These are phyloP conservation scores for Asarcornis scutulata DNA, from an alignment of 2,113 vertebrate species.

Conservation along the genomic window DNA sequence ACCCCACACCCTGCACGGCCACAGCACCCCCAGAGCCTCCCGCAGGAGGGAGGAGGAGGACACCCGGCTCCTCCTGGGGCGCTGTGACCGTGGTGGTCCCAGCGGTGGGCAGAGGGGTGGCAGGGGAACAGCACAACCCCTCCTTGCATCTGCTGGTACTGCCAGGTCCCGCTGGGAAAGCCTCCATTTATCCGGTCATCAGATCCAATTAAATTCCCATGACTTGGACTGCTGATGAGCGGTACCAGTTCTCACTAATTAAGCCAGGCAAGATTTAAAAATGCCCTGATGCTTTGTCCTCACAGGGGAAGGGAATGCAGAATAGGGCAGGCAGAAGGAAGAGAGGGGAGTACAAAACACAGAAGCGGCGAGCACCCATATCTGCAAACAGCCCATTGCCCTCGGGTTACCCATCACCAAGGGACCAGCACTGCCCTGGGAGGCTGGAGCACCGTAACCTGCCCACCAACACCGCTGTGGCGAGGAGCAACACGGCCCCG, in stretches of 20 bases:
- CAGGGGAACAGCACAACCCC: slow-evolving; percentile 37
- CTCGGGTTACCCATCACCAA: background rate
- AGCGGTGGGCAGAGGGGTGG: background rate
- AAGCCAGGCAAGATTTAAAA: slow-evolving; percentile 67
- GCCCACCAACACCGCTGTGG: background rate
- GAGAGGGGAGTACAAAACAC: background rate
- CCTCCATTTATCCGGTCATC: slow-evolving; percentile 75
- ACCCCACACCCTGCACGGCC: background rate
- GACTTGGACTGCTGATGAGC: slow-evolving; percentile 58
- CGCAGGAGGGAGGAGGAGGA: background rate
- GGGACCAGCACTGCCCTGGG: background rate
- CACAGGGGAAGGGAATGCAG: background rate
- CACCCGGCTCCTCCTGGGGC: background rate
- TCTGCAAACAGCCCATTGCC: background rate
- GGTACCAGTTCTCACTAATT: slow-evolving; percentile 69
- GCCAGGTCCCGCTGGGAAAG: slow-evolving; percentile 62
- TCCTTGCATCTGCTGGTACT: slow-evolving; percentile 51
- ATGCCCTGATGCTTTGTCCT: slow-evolving; percentile 51
- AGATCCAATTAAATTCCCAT: slow-evolving; percentile 75
- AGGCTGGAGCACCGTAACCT: background rate
- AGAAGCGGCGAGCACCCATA: background rate
- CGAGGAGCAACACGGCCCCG: background rate
- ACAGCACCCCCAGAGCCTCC: background rate
- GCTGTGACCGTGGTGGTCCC: background rate
- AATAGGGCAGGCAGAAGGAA: fast-evolving